phyloP scores from a whole-genome alignment of 2,888 invertebrate species.

The Archips xylosteana region DNA sequence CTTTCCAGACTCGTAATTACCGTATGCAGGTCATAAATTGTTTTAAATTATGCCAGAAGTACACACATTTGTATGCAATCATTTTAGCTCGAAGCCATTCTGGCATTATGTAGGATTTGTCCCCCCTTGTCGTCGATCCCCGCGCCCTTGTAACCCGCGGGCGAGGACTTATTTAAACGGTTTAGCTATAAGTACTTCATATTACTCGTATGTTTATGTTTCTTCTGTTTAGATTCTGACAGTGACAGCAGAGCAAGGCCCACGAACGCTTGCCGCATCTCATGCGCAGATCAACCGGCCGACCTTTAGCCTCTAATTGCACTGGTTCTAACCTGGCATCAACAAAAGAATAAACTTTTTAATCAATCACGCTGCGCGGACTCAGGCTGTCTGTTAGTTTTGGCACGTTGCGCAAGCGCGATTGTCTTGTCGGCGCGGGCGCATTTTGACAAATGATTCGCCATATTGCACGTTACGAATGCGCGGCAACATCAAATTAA shows the following conservation, averaged over 20 bases:
- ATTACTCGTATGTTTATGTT: not conserved
- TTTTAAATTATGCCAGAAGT: no score
- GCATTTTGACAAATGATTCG: constrained; percentile 54
- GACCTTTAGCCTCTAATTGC: constrained; percentile 61
- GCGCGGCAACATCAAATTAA: constrained; percentile 43
- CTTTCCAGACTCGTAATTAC: no score
- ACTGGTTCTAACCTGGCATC: constrained; percentile 58
- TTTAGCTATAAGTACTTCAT: not conserved
- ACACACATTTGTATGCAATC: no score
- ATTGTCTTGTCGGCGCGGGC: constrained; percentile 47
- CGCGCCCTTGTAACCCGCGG: no score
- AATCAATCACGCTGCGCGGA: constrained; percentile 71
- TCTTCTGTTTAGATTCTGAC: constrained; percentile 4
- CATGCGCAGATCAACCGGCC: constrained; percentile 12
- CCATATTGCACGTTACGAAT: constrained; percentile 48
- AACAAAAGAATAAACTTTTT: constrained; percentile 77
- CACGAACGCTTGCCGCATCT: constrained; percentile 11
- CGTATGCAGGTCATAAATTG: no score
- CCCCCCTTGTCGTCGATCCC: no score
- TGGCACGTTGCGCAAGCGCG: constrained; percentile 59
- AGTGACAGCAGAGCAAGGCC: constrained; percentile 15
- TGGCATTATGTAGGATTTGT: no score
- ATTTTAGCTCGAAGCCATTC: no score
- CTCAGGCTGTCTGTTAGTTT: constrained; percentile 60
- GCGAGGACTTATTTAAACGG: no score